Base-by-base conservation (phyloP, 1,140 invertebrate genomes). In the Lepidurus arcticus region DNA sequence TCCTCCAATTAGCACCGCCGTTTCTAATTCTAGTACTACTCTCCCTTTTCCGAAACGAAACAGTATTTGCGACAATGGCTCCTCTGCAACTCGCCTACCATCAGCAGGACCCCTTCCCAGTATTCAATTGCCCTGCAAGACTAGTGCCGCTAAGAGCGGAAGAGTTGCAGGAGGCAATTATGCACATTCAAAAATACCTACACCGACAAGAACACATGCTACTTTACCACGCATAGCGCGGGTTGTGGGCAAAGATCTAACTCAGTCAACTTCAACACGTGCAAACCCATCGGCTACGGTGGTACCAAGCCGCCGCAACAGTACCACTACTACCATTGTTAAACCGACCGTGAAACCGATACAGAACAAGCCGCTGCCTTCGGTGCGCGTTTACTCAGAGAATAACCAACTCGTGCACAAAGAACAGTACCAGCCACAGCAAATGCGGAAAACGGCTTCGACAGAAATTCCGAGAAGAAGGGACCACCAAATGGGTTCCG, bases 371-470 rank as follows among this genome's bases (percentile, higher is more conserved):
- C 42, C 73, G 11, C 42, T 78, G 10, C 78, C 78, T 34, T 44
- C 45, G 21, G n/a, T 78, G 44, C 75, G 78, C 44, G 43, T 78
- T 74, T 78, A 74, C 11, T 78, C 78, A 16, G 78, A 78, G 11
- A 73, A 44, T 13, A 78, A 78, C 73, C 26, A 44, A 26, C 24
- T 78, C 43, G 26, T 78, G 26, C 42, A 34, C 73, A 78, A 78
- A 10, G 78, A 78, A 75, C 78, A 75, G 26, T 78, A 45, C 73
- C 73, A 74, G n/a, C 78, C 78, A 10, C 21, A 1, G n/a, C 75
- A 47, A 34, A 65, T 13, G 16, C 53, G 9, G 13, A 65, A 65
- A 65, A 9, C 53, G 53, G 4, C 53, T 65, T 21, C 8, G 42
- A 65, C 45, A 34, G 44, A 76, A 24, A 26, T 47, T 8, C 44